Evolutionary conservation across 2,888 invertebrate genomes (phyloP), one percentile per base, ranked within the genome.

Genomic region (Diplazon laetatorius): DNA sequence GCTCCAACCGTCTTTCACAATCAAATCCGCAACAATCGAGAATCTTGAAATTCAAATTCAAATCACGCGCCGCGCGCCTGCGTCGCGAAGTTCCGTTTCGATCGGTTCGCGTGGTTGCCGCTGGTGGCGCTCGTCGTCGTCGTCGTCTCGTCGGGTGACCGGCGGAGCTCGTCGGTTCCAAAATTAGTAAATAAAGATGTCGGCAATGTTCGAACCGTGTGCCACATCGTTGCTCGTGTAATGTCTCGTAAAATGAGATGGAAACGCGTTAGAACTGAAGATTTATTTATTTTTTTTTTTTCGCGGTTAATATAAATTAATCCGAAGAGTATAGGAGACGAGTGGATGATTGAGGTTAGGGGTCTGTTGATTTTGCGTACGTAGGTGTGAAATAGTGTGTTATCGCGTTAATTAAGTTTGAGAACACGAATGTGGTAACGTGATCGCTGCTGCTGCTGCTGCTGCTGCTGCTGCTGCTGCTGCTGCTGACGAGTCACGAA

Each of bases 161-260:
- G n/a, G n/a, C n/a, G n/a, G n/a, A n/a, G n/a, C n/a, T n/a, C n/a
- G n/a, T n/a, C n/a, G n/a, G 80, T 84, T 89, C 89, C 90, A 90
- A 90, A 90, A 90, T 90, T 90, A 90, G 90, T 90, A 89, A 90
- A 90, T 90, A 90, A 89, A 89, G 89, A 89, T 89, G 90, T 88
- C 87, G 87, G 87, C 87, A 85, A 84, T 84, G 85, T 81, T 77
- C 75, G 83, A 85, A 87, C 82, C 80, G 90, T 86, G 86, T 85
- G 86, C 83, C 82, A 82, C 84, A 84, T 87, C 86, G 88, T 85
- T 84, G 83, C 82, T 81, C 83, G 80, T 80, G 82, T 85, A 83
- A 87, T 87, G 88, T 85, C 85, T 82, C 82, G 62, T 83, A 87
- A 88, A 88, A 87, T 87, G 87, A 87, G 83, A 84, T 86, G 85